A percentile compares a stretch with the other conserved stretches of the same genome.
phyloP scores from a whole-genome alignment of 2,113 vertebrate species.

The Nesoenas mayeri region DNA sequence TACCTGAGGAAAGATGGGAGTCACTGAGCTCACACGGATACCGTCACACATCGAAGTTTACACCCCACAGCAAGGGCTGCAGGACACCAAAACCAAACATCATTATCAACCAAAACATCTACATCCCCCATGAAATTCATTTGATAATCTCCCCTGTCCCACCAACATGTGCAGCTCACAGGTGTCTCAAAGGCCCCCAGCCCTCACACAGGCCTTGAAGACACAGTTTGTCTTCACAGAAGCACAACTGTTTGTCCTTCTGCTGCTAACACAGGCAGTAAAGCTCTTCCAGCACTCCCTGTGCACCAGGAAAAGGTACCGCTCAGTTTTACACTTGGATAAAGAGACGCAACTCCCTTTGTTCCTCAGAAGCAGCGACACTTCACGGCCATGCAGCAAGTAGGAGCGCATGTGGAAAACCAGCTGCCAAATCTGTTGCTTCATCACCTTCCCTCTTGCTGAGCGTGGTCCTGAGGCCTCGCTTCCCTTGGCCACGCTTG shows the following conservation, averaged over 20 bases:
- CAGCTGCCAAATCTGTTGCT: background rate
- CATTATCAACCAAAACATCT: background rate
- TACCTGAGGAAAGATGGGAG: constrained; percentile 77
- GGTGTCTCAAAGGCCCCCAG: background rate
- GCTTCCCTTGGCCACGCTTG: background rate
- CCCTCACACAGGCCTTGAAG: background rate
- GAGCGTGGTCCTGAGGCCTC: background rate
- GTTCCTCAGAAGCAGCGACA: background rate
- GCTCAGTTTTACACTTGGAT: background rate
- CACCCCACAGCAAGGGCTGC: background rate
- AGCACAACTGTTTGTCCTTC: background rate
- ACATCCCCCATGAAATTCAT: background rate
- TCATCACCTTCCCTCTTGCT: background rate
- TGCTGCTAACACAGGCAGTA: accelerated
- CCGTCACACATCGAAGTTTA: accelerated
- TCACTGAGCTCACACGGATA: background rate
- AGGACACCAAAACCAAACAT: no score
- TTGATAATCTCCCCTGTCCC: background rate
- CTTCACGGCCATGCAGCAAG: background rate
- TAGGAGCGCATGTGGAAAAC: background rate
- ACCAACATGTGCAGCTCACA: background rate
- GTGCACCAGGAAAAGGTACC: background rate
- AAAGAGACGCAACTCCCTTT: no score
- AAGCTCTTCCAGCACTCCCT: background rate
- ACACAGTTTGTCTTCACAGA: background rate